Base-by-base conservation (phyloP, 2,888 invertebrate genomes). In the Tromatobia lineatoria region DNA sequence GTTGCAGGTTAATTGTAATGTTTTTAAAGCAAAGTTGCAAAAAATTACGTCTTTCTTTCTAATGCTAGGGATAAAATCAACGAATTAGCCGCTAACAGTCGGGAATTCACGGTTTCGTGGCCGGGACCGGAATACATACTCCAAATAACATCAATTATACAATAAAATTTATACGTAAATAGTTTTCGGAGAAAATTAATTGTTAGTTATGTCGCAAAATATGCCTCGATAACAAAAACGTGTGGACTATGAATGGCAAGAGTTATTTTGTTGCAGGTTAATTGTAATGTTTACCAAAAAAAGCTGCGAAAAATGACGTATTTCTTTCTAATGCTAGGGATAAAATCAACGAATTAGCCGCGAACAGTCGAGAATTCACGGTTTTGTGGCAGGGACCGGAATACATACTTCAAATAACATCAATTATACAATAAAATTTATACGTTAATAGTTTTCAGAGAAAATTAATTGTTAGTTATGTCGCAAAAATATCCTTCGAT, bases 381-480 rank as follows among this genome's bases (percentile, higher is more conserved):
- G 86, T 86, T 88, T 86, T 82, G 86, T 88, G 88, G 87, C 83
- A 87, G 87, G 80, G 73, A 50, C 74, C 78, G 88, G 84, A 89
- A 87, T n/a, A n/a, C n/a, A n/a, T n/a, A n/a, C n/a, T n/a, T n/a
- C n/a, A n/a, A n/a, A n/a, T n/a, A n/a, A n/a, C n/a, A n/a, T n/a
- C n/a, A n/a, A n/a, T n/a, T n/a, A n/a, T n/a, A n/a, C n/a, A n/a
- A n/a, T n/a, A n/a, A n/a, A n/a, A n/a, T n/a, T n/a, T n/a, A n/a
- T n/a, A n/a, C n/a, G n/a, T n/a, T n/a, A n/a, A n/a, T n/a, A n/a
- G n/a, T n/a, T n/a, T n/a, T n/a, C n/a, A n/a, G n/a, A n/a, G n/a
- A n/a, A n/a, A n/a, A n/a, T n/a, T n/a, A n/a, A n/a, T n/a, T n/a
- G n/a, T n/a, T n/a, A n/a, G n/a, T n/a, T n/a, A n/a, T n/a, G n/a